Conservation (phyloP, 1,140 invertebrate species). For the Calycopis cecrops region DNA sequence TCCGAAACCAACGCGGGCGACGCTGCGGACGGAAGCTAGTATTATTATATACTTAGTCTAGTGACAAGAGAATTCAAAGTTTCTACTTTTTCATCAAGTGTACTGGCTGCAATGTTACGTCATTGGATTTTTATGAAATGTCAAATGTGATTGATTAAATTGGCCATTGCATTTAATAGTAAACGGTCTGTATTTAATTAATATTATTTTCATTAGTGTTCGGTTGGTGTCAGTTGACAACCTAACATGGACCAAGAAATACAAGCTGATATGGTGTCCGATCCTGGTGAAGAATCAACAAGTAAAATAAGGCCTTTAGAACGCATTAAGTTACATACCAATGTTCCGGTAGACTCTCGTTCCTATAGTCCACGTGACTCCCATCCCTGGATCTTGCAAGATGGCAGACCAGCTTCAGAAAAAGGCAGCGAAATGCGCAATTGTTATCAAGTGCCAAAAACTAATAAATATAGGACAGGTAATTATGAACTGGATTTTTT, state of each 20-base stretch:
- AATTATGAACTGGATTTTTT: constrained; percentile 2
- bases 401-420: constrained; percentile 45
- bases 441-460: constrained; percentile 46
- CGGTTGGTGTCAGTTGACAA: too few relatives aligned
- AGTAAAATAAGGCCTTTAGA: constrained; percentile 57
- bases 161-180: too few relatives aligned
- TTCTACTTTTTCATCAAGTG: too few relatives aligned
- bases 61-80: too few relatives aligned
- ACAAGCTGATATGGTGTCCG: constrained; percentile 55
- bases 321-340: constrained; percentile 53
- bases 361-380: constrained; percentile 61
- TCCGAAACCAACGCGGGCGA: too few relatives aligned
- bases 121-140: too few relatives aligned
- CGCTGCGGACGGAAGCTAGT: too few relatives aligned
- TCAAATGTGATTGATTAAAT: too few relatives aligned
- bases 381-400: constrained; percentile 60
- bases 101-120: too few relatives aligned
- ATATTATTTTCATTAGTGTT: too few relatives aligned
- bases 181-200: too few relatives aligned
- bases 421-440: constrained; percentile 60
- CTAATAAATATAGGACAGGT: constrained; percentile 45
- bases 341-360: constrained; percentile 56
- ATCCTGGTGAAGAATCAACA: constrained; percentile 35
- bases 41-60: too few relatives aligned
- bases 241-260: constrained; percentile 32